Evolutionary conservation across 1,140 invertebrate genomes (phyloP), one percentile per base, ranked within the genome.

Genomic region (Apis dorsata): DNA sequence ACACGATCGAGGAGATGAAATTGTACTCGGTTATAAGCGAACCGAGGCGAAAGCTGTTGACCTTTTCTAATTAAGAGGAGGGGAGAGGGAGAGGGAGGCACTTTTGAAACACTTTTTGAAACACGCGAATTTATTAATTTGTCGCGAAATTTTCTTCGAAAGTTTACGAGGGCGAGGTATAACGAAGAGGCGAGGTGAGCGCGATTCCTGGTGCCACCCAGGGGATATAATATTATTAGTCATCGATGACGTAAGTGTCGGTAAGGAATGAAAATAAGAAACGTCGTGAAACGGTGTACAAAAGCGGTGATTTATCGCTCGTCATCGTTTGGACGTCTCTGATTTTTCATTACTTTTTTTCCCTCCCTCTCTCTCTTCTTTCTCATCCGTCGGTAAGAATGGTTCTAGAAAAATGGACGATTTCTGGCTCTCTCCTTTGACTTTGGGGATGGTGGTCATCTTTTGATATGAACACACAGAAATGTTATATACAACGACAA

Each of bases 1-100:
- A 76, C 76, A 76, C 72, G 73, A 81, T 76, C 34, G 34, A 34
- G 72, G 72, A 76, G 72, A 76, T 76, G 79, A 59, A 81, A 75
- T 75, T 81, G 24, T 24, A 74, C 79, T 57, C 63, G 69, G 34
- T 2, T 76, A 76, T 51, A 76, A 81, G 76, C 79, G 2, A 68
- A 51, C 72, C 79, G 72, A 81, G 79, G 72, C 72, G 72, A 76
- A 81, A 81, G 79, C 79, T 65, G 76, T 81, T 81, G 76, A 81
- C 73, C 79, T 81, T 81, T 81, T 59, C 24, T 24, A 24, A 24
- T 0, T 24, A 24, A 24, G 0, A 72, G 71, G 2, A 28, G 28
- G 28, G 1, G 28, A 1, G 34, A 34, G 34, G 34, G n/a, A 34
- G 34, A 34, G 34, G 34, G 34, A 34, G 34, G 2, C 34, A 34